Evolutionary conservation across 1,140 invertebrate species (phyloP), one percentile per base, ranked within the genome.

Genomic region (Acarapis woodi): DNA sequence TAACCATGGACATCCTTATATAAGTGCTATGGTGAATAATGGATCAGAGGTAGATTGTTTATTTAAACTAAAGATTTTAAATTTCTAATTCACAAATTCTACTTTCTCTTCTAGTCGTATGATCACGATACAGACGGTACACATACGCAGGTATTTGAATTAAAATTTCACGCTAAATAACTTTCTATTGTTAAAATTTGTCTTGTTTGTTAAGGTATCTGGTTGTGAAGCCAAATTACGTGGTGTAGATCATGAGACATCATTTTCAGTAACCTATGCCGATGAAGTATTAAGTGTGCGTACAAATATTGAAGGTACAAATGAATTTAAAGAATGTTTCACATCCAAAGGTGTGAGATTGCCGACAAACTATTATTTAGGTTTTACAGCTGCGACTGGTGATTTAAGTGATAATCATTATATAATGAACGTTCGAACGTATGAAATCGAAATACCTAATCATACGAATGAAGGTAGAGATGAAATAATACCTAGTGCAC

Each of bases 111-210:
- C n/a, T 16, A 88, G 35, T 70, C 75, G 51, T 99, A 99, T 57
- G 90, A 99, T 59, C 88, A 97, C 56, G 90, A 97, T 54, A 58
- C 74, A 22, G 93, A 99, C 63, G 93, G 93, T 28, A 96, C 87
- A 2, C 85, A 94, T 57, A 96, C 88, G n/a, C n/a, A n/a, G n/a
- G n/a, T n/a, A n/a, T 1, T 10, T 10, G n/a, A 10, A 10, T n/a
- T 28, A 10, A 28, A 28, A 10, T n/a, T 28, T 28, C n/a, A 10
- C 26, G n/a, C n/a, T n/a, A 28, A 10, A 10, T 10, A 28, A 10
- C n/a, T 10, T 10, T n/a, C 26, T 28, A 28, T 10, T n/a, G 26
- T n/a, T 28, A 10, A 10, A 10, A 28, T 28, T 28, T 25, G 14
- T 36, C n/a, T n/a, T n/a, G n/a, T n/a, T n/a, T n/a, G n/a, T n/a